phyloP scores from a whole-genome alignment of 2,888 invertebrate species.

The Diadegma fenestrale region DNA sequence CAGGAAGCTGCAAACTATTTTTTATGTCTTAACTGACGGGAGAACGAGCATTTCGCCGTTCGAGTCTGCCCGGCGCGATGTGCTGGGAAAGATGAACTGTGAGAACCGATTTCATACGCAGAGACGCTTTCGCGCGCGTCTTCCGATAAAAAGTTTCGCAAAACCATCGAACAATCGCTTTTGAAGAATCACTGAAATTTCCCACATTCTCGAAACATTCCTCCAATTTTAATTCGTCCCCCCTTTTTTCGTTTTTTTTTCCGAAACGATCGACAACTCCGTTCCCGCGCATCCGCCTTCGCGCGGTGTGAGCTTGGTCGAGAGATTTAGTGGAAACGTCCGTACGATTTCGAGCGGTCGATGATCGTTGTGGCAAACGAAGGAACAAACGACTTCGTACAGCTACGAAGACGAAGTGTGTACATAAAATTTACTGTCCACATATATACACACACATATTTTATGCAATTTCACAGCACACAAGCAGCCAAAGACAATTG shows the following conservation, averaged over 20 bases:
- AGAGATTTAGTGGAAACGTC: conserved; percentile 55
- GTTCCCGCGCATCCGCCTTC: too few relatives aligned
- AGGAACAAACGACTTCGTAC: conserved; percentile 66
- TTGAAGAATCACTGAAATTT: background rate
- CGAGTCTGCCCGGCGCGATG: background rate
- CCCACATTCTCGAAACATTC: background rate
- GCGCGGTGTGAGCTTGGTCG: background rate
- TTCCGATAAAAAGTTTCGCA: background rate
- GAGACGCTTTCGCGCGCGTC: too few relatives aligned
- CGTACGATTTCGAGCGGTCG: conserved; percentile 54
- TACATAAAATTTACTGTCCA: conserved; percentile 63
- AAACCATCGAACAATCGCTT: background rate
- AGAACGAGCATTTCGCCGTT: background rate
- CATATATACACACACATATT: conserved; percentile 32
- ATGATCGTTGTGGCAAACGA: conserved; percentile 65
- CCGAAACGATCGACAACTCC: conserved; percentile 7
- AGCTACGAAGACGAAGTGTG: conserved; percentile 66
- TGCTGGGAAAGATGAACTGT: conserved; percentile 47
- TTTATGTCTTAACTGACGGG: background rate
- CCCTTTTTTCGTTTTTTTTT: background rate
- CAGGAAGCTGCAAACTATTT: conserved; percentile 39
- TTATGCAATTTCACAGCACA: conserved; percentile 10
- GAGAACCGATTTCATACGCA: conserved; percentile 57
- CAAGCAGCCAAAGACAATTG: conserved; percentile 60
- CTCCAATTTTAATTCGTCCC: background rate